phyloP scores from a whole-genome alignment of 92 coral and sea anemone species.

The Epizoanthus stellaris region DNA sequence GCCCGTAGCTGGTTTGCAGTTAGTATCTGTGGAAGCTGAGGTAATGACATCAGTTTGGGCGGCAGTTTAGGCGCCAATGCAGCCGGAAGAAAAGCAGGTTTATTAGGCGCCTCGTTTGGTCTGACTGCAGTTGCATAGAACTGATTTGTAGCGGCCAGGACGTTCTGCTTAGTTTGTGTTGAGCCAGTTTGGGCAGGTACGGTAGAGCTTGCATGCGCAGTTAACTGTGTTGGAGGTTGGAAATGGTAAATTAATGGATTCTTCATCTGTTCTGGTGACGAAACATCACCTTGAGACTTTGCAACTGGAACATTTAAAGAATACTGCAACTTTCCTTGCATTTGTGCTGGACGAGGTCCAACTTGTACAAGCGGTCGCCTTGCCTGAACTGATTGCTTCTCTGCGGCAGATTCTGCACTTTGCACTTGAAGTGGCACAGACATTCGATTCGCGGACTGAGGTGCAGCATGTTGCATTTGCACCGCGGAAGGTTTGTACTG shows the following conservation, averaged over 20 bases:
- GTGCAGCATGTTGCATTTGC: background rate
- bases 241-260: slow-evolving; percentile 3
- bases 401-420: background rate
- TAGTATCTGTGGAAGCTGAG: background rate
- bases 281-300: background rate
- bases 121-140: background rate
- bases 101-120: background rate
- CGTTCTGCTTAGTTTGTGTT: background rate
- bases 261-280: slow-evolving; percentile 16
- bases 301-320: background rate
- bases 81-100: background rate
- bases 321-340: slow-evolving; percentile 5
- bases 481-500: background rate
- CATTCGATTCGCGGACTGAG: background rate
- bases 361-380: background rate
- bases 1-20: background rate
- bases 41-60: background rate
- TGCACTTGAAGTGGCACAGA: background rate
- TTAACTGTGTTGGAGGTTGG: slow-evolving; percentile 7
- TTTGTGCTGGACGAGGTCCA: slow-evolving; percentile 5
- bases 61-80: background rate
- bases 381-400: background rate
- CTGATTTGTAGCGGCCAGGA: background rate
- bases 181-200: background rate
- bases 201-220: background rate